Evolutionary conservation across 2,888 invertebrate species (phyloP).

Genomic region (Amphipoea oculea): DNA sequence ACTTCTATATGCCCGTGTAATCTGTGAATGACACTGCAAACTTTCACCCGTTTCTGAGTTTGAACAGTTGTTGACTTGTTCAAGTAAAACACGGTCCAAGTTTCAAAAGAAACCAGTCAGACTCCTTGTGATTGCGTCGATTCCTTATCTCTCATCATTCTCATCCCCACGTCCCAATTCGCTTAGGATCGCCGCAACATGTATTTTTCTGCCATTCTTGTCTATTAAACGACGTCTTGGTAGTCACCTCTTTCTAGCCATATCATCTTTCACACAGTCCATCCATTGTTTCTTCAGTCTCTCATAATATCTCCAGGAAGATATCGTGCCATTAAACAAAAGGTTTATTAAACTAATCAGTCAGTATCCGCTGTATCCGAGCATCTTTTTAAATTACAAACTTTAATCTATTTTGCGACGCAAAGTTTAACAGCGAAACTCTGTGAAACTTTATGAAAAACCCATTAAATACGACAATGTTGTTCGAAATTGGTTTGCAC

Average conservation of each 20-base stretch:
- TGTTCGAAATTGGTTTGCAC: conserved; percentile 51
- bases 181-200: background rate
- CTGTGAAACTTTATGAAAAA: conserved; percentile 41
- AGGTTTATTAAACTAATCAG: conserved; percentile 25
- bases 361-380: background rate
- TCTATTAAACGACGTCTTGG: background rate
- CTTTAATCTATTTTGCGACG: conserved; percentile 33
- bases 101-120: conserved; percentile 30
- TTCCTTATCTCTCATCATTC: background rate
- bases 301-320: background rate
- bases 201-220: background rate
- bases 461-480: conserved; percentile 57
- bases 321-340: conserved; percentile 9
- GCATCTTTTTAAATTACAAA: conserved; percentile 41
- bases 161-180: background rate
- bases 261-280: background rate
- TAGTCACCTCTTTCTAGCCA: background rate
- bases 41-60: conserved; percentile 35
- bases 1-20: conserved; percentile 22
- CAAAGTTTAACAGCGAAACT: conserved; percentile 19
- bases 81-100: background rate
- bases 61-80: conserved; percentile 19
- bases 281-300: background rate
- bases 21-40: conserved; percentile 16
- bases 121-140: conserved; percentile 10